Evolutionary conservation across 2,888 invertebrate species (phyloP), one percentile per base, ranked within the genome.

Genomic region (Drosophila meridiana): DNA sequence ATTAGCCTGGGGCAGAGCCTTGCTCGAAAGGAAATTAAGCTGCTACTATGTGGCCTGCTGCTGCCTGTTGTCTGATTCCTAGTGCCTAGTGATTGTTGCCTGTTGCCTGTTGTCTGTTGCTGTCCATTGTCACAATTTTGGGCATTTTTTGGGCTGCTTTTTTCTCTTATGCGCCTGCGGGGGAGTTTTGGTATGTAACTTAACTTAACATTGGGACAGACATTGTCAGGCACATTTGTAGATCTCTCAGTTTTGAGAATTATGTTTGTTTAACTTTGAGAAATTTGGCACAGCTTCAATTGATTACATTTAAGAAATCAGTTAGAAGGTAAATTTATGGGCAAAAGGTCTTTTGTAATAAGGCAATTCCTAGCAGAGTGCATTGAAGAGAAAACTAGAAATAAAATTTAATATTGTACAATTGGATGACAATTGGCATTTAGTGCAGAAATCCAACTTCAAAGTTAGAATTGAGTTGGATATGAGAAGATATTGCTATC

Each of bases 11-110:
- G 7, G n/a, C 50, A 53, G 57, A 20, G 30, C 52, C 32, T 40
- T 36, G 28, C 26, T 34, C 28, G 30, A 72, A 76, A 69, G 53
- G 48, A 70, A 82, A 83, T 82, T 76, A 87, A 69, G 77, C 63
- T 73, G 61, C 59, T 70, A 53, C 66, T 69, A 69, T 83, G 76
- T 75, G 26, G 47, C 65, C 11, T 34, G 38, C 11, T 20, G 43
- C 36, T 11, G 57, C 7, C 14, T 57, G 30, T 2, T 20, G 47
- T 50, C n/a, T 36, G 47, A 20, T 20, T 20, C 20, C 20, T 20
- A 20, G 20, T 20, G 43, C 36, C 40, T 40, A 40, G 2, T 48
- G 26, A 3, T 26, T 47, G 56, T 3, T 11, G 56, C 7, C n/a
- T 57, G n/a, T 4, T 11, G 57, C 7, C 14, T 57, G 30, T 2